Conservation (phyloP, 1,140 invertebrate genomes). For the Drosophila eugracilis region DNA sequence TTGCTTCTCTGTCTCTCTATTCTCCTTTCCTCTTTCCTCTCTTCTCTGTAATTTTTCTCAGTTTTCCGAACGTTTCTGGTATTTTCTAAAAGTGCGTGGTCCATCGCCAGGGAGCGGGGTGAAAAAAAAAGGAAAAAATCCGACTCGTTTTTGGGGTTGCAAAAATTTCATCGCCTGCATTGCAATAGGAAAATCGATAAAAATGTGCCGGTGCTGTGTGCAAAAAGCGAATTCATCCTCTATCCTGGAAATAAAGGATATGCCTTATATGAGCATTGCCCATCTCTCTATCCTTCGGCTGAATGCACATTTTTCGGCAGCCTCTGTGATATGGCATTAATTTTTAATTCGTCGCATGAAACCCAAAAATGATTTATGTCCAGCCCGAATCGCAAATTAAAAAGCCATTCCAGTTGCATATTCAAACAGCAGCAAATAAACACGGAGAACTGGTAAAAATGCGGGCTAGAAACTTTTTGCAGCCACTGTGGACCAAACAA, state of each 20-base stretch:
- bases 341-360: slow-evolving; percentile 71
- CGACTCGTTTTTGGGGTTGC: slow-evolving; percentile 73
- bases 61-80: slow-evolving; percentile 63
- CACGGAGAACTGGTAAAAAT: slow-evolving; percentile 12
- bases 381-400: slow-evolving; percentile 60
- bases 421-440: slow-evolving; percentile 19
- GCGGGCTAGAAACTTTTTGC: slow-evolving; percentile 43
- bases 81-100: slow-evolving; percentile 75
- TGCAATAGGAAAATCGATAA: slow-evolving; percentile 74
- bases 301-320: slow-evolving; percentile 25
- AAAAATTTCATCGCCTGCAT: slow-evolving; percentile 72
- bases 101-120: slow-evolving; percentile 19
- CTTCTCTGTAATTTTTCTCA: slow-evolving; percentile 35
- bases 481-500: slow-evolving; percentile 52
- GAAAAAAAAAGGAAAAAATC: slow-evolving; percentile 50
- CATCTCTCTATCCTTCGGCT: not conserved
- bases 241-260: slow-evolving; percentile 11
- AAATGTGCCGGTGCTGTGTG: slow-evolving; percentile 60
- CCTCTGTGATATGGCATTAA: slow-evolving; percentile 58
- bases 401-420: slow-evolving; percentile 57
- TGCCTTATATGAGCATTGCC: not conserved
- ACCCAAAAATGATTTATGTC: slow-evolving; percentile 69
- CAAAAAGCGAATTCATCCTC: slow-evolving; percentile 6
- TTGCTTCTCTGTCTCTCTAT: not conserved
- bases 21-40: not conserved